phyloP scores from a whole-genome alignment of 2,113 vertebrate genomes.

The Sander vitreus region DNA sequence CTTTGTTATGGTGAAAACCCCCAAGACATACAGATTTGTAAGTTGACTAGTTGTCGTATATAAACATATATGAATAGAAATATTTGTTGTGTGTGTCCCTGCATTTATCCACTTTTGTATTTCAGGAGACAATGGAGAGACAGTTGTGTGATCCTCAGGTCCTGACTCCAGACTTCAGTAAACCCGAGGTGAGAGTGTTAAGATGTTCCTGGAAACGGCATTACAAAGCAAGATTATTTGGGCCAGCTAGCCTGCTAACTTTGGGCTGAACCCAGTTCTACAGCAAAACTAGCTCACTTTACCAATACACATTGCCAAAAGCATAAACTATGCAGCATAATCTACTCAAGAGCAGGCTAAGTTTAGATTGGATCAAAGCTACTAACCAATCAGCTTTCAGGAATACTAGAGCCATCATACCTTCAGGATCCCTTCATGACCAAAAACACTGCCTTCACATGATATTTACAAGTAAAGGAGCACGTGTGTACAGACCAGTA shows the following conservation, averaged over 20 bases:
- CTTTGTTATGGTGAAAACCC: slow-evolving; percentile 91
- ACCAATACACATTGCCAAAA: neutral
- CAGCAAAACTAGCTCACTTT: no score
- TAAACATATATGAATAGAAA: neutral
- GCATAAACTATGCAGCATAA: neutral
- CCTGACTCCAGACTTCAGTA: slow-evolving; percentile 93
- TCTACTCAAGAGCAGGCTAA: neutral
- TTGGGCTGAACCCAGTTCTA: neutral
- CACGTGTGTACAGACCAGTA: neutral
- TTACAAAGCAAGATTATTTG: neutral
- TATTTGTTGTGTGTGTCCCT: neutral
- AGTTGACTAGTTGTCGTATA: slow-evolving; percentile 72
- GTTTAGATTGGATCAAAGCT: neutral
- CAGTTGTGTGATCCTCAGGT: slow-evolving; percentile 91
- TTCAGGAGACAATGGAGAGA: slow-evolving; percentile 90
- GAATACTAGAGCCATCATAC: neutral
- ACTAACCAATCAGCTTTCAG: neutral
- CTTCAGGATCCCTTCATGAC: neutral
- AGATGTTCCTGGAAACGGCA: neutral
- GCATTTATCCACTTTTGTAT: slow-evolving; percentile 11
- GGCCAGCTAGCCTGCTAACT: neutral
- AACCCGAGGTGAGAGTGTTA: slow-evolving; percentile 90
- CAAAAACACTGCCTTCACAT: neutral
- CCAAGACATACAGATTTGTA: slow-evolving; percentile 93
- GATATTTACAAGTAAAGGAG: neutral